Percentiles rank a stretch among this genome's conserved stretches.
These are phyloP conservation scores for Oscheius sp. DNA, from an alignment of 2,888 invertebrate species.

Conservation along the genomic window DNA sequence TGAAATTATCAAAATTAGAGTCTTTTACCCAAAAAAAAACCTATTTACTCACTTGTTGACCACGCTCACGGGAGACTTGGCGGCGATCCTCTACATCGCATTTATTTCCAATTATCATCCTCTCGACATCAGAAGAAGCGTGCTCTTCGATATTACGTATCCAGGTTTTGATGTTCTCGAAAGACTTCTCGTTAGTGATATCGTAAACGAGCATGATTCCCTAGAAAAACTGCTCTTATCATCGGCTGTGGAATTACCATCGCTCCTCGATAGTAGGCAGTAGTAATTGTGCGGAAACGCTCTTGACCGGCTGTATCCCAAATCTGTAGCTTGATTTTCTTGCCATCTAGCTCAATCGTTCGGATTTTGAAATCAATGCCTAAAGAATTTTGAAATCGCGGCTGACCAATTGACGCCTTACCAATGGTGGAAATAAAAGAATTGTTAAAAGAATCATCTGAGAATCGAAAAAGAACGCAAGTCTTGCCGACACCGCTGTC, in stretches of 20 bases:
- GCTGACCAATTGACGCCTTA: conserved; percentile 4
- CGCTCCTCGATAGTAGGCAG: conserved; percentile 98
- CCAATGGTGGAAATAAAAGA: conserved; percentile 74
- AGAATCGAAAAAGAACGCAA: conserved; percentile 76
- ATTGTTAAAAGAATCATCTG: conserved; percentile 76
- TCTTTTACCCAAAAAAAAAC: neutral
- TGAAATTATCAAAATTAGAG: neutral
- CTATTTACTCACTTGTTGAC: conserved; percentile 78
- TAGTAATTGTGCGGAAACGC: conserved; percentile 96
- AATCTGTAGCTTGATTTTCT: conserved; percentile 75
- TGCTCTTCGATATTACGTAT: conserved; percentile 89
- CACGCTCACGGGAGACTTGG: conserved; percentile 91
- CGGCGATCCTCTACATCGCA: conserved; percentile 95
- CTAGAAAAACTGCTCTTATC: conserved; percentile 15
- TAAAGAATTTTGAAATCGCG: conserved; percentile 72
- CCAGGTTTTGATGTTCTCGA: conserved; percentile 99
- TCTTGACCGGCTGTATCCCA: conserved; percentile 97
- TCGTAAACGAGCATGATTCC: conserved; percentile 87
- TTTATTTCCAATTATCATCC: conserved; percentile 98
- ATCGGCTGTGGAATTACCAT: conserved; percentile 76
- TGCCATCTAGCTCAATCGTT: conserved; percentile 75
- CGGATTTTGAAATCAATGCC: conserved; percentile 76
- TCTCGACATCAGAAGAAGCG: conserved; percentile 83
- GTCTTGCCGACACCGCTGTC: conserved; percentile 71
- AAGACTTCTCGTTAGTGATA: conserved; percentile 98